Conservation (phyloP, 2,113 vertebrate genomes). For the Saimiri boliviensis region DNA sequence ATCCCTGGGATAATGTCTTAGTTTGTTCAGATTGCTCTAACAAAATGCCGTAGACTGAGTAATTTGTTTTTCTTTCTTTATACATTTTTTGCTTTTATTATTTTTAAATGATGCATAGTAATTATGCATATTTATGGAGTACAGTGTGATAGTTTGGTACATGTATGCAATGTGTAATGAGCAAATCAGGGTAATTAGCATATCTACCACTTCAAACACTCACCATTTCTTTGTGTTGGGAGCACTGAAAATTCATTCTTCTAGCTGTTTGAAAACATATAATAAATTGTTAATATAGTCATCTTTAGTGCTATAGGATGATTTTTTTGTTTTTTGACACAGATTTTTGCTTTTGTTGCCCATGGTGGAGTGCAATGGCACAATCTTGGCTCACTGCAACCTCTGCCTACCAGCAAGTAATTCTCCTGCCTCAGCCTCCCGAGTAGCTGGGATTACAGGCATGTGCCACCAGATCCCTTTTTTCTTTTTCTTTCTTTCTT, state of each 20-base stretch:
- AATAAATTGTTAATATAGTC: neutral
- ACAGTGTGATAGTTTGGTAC: neutral
- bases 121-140: neutral
- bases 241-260: neutral
- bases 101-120: neutral
- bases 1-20: neutral
- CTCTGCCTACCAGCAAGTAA: too few relatives aligned
- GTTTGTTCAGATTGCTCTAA: neutral
- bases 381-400: too few relatives aligned
- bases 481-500: accelerated
- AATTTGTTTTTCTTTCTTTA: neutral
- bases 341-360: too few relatives aligned
- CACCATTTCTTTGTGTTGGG: neutral
- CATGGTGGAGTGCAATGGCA: too few relatives aligned
- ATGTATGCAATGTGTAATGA: neutral
- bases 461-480: too few relatives aligned
- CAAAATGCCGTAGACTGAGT: neutral
- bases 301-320: neutral
- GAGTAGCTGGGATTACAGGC: too few relatives aligned
- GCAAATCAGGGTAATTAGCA: neutral
- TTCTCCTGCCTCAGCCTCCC: too few relatives aligned
- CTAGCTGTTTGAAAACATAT: neutral
- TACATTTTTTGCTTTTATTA: neutral
- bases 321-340: too few relatives aligned
- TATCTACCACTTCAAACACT: neutral